A percentile compares a stretch with the other conserved stretches of the same genome.
Conservation (phyloP, 2,888 invertebrate species). For the Aphodius sticticus region DNA sequence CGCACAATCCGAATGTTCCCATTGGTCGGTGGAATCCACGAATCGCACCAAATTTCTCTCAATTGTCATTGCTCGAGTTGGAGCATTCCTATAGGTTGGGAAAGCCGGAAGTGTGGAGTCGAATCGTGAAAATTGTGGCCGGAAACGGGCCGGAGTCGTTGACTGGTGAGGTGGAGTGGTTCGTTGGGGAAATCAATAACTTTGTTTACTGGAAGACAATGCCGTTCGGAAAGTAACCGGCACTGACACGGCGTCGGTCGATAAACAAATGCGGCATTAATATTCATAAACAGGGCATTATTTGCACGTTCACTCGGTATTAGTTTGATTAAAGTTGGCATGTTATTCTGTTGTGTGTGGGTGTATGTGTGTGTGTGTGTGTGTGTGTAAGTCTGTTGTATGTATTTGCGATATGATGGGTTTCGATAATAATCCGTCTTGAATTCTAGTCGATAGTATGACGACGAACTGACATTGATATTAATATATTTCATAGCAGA, state of each 20-base stretch:
- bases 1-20: constrained; percentile 50
- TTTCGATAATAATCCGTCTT: background rate
- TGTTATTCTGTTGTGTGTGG: too few relatives aligned
- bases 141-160: background rate
- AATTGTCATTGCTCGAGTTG: constrained; percentile 57
- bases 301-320: background rate
- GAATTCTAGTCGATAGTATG: background rate
- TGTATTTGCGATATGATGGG: too few relatives aligned
- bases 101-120: background rate
- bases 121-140: background rate
- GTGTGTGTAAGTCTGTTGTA: background rate
- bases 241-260: constrained; percentile 7
- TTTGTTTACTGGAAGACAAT: constrained; percentile 17
- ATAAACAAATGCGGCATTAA: constrained; percentile 23
- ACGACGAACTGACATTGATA: background rate
- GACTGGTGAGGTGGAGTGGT: background rate
- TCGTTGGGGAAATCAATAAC: background rate
- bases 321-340: background rate
- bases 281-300: constrained; percentile 13
- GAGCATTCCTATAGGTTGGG: constrained; percentile 15
- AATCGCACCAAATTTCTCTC: constrained; percentile 59
- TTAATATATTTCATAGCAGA: too few relatives aligned
- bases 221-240: constrained; percentile 5
- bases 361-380: background rate
- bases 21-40: constrained; percentile 57